Evolutionary conservation across 2,888 invertebrate genomes (phyloP).

Genomic region (Machimus atricapillus): DNA sequence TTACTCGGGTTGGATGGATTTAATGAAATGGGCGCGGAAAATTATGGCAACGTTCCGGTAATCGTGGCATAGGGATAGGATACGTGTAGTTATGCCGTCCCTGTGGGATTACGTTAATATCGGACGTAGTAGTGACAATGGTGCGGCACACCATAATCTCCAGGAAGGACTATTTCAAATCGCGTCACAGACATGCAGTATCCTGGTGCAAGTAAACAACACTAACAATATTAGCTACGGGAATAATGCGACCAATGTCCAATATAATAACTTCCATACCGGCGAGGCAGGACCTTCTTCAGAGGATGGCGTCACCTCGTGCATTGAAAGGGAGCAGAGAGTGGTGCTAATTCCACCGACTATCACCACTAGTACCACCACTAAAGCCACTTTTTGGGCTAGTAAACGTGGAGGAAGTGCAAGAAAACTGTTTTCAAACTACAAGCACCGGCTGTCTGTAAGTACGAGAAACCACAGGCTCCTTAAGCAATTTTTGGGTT

Average conservation of each 20-base stretch:
- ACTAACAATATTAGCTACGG: slow-evolving; percentile 78
- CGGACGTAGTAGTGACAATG: slow-evolving; percentile 58
- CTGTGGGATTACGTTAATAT: slow-evolving; percentile 70
- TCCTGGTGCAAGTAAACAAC: slow-evolving; percentile 78
- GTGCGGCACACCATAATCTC: slow-evolving; percentile 65
- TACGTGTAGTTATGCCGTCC: slow-evolving; percentile 64
- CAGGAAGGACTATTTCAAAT: slow-evolving; percentile 81
- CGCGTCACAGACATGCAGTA: slow-evolving; percentile 79
- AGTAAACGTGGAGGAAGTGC: slow-evolving; percentile 48
- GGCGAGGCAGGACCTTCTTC: slow-evolving; percentile 33
- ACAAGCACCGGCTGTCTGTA: slow-evolving; percentile 70
- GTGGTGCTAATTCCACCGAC: slow-evolving; percentile 68
- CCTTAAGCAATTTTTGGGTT: slow-evolving; percentile 19
- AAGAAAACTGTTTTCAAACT: slow-evolving; percentile 64
- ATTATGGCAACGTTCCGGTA: not conserved
- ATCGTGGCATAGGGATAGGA: not conserved
- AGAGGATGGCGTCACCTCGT: slow-evolving; percentile 53
- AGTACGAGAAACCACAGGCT: slow-evolving; percentile 53
- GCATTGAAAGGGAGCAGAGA: slow-evolving; percentile 58
- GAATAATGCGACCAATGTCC: slow-evolving; percentile 70
- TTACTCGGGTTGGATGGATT: slow-evolving; percentile 1
- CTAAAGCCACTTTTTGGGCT: slow-evolving; percentile 43
- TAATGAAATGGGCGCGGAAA: not conserved
- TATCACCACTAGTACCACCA: slow-evolving; percentile 38
- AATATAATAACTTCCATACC: slow-evolving; percentile 63